A percentile compares a stretch with the other conserved stretches of the same genome.
Evolutionary conservation across 2,888 invertebrate species (phyloP).

Genomic region (Timandra comae): DNA sequence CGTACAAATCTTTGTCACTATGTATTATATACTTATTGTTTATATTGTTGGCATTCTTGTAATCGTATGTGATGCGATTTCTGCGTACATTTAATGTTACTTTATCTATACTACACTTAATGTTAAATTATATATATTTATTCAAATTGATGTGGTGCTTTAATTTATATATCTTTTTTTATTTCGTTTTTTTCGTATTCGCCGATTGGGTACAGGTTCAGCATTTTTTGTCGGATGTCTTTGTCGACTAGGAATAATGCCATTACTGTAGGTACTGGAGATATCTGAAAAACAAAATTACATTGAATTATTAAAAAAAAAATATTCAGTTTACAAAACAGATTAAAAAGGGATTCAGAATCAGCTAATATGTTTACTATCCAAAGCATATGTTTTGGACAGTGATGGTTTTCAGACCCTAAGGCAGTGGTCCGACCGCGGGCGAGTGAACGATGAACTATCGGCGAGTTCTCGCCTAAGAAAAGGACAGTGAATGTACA

Average conservation of each 20-base stretch:
- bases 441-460: no score
- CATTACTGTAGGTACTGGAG: slow-evolving; percentile 35
- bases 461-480: no score
- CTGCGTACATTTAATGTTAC: slow-evolving; percentile 41
- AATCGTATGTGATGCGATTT: slow-evolving; percentile 52
- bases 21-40: slow-evolving; percentile 25
- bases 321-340: no score
- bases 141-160: slow-evolving; percentile 12
- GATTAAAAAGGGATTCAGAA: no score
- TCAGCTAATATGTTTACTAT: no score
- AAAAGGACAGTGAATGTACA: no score
- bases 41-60: slow-evolving; percentile 48
- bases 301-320: no score
- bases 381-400: no score
- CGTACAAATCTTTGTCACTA: slow-evolving; percentile 61
- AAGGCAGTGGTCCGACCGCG: no score
- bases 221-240: slow-evolving; percentile 34
- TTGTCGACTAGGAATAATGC: slow-evolving; percentile 36
- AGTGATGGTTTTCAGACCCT: no score
- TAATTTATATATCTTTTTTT: slow-evolving; percentile 10
- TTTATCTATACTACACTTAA: slow-evolving; percentile 31
- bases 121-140: slow-evolving; percentile 20
- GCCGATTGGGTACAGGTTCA: slow-evolving; percentile 12
- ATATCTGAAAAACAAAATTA: slow-evolving; percentile 30
- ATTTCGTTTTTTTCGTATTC: slow-evolving; percentile 16